Base-by-base conservation (phyloP, 1,140 invertebrate genomes). In the Cotesia glomerata region DNA sequence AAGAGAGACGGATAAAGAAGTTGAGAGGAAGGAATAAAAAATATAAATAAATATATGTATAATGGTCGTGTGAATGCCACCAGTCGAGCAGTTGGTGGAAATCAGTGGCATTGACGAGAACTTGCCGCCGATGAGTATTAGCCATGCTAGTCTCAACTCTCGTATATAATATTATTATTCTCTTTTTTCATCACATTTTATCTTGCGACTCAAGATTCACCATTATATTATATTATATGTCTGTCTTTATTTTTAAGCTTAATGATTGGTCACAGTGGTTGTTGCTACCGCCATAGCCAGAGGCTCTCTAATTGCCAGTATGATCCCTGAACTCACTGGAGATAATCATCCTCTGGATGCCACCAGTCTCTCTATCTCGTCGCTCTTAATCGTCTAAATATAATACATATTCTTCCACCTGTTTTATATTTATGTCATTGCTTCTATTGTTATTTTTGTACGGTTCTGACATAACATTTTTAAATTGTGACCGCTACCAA, bases 281-380 rank as follows among this genome's bases (percentile, higher is more conserved):
- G 65, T 73, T 61, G 45, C 58, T 58, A 45, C 56, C 14, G 26
- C 52, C 45, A 34, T 49, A 14, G 65, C 26, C 51, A 67, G 64
- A 68, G 61, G 66, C 61, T 56, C 51, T 73, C 67, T 74, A 74
- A 74, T 74, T 74, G 68, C 73, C 67, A 51, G 54, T 51, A 52
- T 69, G 62, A 70, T 65, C 63, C 51, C 61, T 70, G 54, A 74
- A 70, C 73, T 49, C 63, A 59, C 63, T 36, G 16, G 52, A 14
- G 71, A 74, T 74, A 74, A 74, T 71, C 52, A 74, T 52, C 73
- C 34, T 54, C 36, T 34, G 26, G 14, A 56, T 68, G 51, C 11
- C 36, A 49, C 9, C 14, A 7, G 5, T 9, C 2, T 16, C 8
- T 8, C n/a, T 36, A 52, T 34, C 26, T 49, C 16, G 0, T 64